phyloP scores from a whole-genome alignment of 1,140 invertebrate species.

The Chrysoperla carnea region DNA sequence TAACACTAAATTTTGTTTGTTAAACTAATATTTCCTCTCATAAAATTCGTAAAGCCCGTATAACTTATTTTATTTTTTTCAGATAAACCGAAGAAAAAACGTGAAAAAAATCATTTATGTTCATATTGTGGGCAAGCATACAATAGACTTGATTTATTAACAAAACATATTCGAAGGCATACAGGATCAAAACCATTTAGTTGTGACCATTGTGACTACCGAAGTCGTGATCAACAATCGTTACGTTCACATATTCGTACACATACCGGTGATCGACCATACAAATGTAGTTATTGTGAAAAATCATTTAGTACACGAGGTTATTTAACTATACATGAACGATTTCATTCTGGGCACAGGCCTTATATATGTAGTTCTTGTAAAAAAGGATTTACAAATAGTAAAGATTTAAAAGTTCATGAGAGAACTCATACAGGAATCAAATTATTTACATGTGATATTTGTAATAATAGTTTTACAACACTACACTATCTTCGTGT shows the following conservation, averaged over 20 bases:
- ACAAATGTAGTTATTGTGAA: constrained; percentile 2
- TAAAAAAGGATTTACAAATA: constrained; percentile 1
- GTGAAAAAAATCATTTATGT: background rate
- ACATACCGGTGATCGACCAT: background rate
- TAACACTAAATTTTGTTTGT: too few species aligned
- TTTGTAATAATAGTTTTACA: constrained; percentile 1
- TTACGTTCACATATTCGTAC: background rate
- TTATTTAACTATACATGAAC: constrained; percentile 1
- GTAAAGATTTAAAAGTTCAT: constrained; percentile 1
- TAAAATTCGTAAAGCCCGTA: too few species aligned
- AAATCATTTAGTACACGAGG: background rate
- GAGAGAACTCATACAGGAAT: constrained; percentile 1
- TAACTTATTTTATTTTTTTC: background rate
- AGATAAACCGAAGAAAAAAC: background rate
- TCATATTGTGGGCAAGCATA: background rate
- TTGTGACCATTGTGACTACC: background rate
- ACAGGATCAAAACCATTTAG: background rate
- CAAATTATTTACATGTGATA: background rate
- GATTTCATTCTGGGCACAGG: background rate
- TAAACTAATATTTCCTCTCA: too few species aligned
- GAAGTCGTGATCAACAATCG: background rate
- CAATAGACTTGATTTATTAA: background rate
- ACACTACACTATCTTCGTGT: constrained; percentile 1
- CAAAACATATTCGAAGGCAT: background rate
- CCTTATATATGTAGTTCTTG: background rate